phyloP scores from a whole-genome alignment of 2,113 vertebrate genomes.

The Synchiropus splendidus region DNA sequence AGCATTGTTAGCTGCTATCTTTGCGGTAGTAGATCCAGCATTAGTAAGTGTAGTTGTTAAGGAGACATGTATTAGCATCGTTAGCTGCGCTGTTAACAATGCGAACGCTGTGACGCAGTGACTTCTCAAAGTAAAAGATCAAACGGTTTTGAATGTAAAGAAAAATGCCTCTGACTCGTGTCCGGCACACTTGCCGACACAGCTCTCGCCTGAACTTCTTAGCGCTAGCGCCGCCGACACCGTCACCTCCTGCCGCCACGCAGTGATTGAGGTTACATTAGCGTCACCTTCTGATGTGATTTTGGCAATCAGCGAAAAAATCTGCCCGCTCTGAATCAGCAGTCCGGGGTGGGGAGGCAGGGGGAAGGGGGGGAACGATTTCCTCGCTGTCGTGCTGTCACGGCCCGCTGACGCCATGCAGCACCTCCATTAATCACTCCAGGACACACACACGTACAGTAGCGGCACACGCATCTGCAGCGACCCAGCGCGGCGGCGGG shows the following conservation, averaged over 20 bases:
- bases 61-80: no score
- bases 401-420: slow-evolving; percentile 41
- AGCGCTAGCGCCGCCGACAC: not conserved
- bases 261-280: slow-evolving; percentile 37
- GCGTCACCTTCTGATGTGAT: slow-evolving; percentile 27
- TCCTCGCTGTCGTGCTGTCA: slow-evolving; percentile 47
- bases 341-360: slow-evolving; percentile 24
- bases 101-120: no score
- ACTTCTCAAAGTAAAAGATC: no score
- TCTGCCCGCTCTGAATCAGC: slow-evolving; percentile 49
- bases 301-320: slow-evolving; percentile 47
- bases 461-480: not conserved
- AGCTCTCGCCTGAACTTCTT: not conserved
- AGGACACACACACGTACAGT: not conserved
- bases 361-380: slow-evolving; percentile 39
- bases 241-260: slow-evolving; percentile 10
- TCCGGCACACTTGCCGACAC: not conserved
- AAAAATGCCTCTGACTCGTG: no score
- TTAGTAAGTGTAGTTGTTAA: no score
- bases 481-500: not conserved
- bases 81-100: no score
- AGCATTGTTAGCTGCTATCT: no score
- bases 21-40: no score
- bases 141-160: no score
- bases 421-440: slow-evolving; percentile 55